Conservation (phyloP, 2,888 invertebrate genomes). For the Gastrophysa polygoni region DNA sequence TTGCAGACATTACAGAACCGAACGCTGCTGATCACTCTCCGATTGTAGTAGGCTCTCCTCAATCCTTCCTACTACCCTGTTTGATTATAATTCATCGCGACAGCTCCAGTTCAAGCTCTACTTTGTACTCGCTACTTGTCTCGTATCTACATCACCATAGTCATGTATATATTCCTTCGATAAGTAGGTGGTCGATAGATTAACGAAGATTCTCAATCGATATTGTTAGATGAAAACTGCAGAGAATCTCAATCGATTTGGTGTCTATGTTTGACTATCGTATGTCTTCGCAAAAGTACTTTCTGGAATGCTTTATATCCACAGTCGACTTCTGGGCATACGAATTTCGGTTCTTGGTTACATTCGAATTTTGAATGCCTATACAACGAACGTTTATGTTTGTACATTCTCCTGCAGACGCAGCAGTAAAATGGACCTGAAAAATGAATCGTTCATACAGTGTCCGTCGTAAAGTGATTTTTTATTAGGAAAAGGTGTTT, state of each 20-base stretch:
- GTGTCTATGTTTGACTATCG: slow-evolving; percentile 9
- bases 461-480: neutral
- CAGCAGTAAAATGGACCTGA: slow-evolving; percentile 22
- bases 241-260: neutral
- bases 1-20: no score
- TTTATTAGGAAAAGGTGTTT: no score
- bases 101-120: no score
- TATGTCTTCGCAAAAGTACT: slow-evolving; percentile 26
- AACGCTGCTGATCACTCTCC: no score
- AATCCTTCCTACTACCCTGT: no score
- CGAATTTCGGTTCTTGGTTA: slow-evolving; percentile 73
- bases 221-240: no score
- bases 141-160: no score
- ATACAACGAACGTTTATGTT: slow-evolving; percentile 33
- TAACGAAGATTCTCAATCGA: neutral
- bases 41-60: no score
- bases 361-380: slow-evolving; percentile 40
- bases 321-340: slow-evolving; percentile 57
- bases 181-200: no score
- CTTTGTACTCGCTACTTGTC: no score
- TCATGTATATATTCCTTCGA: no score
- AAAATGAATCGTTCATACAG: neutral
- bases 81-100: no score
- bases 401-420: slow-evolving; percentile 32
- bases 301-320: slow-evolving; percentile 27